Percentiles rank a stretch among this genome's conserved stretches.
Evolutionary conservation across 2,113 vertebrate species (phyloP).

Genomic region (Toxotes chatareus): DNA sequence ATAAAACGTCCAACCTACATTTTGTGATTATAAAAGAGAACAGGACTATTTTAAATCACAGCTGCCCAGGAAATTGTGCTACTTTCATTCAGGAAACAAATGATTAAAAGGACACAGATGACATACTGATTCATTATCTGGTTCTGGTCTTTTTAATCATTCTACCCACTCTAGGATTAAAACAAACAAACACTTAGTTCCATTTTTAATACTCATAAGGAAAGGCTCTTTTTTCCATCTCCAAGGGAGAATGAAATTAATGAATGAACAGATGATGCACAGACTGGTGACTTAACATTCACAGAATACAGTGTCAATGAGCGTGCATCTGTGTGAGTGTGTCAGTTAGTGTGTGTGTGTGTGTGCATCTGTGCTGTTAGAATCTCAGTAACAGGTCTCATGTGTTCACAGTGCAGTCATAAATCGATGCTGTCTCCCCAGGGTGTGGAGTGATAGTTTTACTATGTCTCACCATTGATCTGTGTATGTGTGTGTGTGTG

Average conservation of each 20-base stretch:
- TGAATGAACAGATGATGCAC: slow-evolving; percentile 28
- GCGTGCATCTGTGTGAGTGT: not conserved
- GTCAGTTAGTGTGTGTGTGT: not conserved
- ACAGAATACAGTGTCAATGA: not conserved
- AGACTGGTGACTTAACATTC: slow-evolving; percentile 22
- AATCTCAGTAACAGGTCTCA: slow-evolving; percentile 48
- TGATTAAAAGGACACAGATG: slow-evolving; percentile 1
- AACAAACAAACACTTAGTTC: slow-evolving; percentile 13
- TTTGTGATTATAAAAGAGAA: not conserved
- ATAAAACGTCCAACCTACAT: not conserved
- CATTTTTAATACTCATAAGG: slow-evolving; percentile 5
- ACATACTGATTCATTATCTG: not conserved
- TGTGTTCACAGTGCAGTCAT: slow-evolving; percentile 42
- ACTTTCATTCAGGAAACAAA: slow-evolving; percentile 15
- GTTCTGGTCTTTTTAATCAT: slow-evolving; percentile 21
- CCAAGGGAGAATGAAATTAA: slow-evolving; percentile 14
- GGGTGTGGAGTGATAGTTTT: slow-evolving; percentile 57
- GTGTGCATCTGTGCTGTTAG: not conserved
- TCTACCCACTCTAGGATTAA: not conserved
- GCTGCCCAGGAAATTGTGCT: slow-evolving; percentile 3
- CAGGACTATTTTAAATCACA: slow-evolving; percentile 1
- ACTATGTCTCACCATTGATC: slow-evolving; percentile 61
- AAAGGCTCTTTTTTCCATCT: slow-evolving; percentile 11
- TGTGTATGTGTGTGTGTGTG: slow-evolving; percentile 41
- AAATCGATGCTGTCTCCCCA: slow-evolving; percentile 55